Evolutionary conservation across 2,113 vertebrate genomes (phyloP).

Genomic region (Sinocyclocheilus anshuiensis): DNA sequence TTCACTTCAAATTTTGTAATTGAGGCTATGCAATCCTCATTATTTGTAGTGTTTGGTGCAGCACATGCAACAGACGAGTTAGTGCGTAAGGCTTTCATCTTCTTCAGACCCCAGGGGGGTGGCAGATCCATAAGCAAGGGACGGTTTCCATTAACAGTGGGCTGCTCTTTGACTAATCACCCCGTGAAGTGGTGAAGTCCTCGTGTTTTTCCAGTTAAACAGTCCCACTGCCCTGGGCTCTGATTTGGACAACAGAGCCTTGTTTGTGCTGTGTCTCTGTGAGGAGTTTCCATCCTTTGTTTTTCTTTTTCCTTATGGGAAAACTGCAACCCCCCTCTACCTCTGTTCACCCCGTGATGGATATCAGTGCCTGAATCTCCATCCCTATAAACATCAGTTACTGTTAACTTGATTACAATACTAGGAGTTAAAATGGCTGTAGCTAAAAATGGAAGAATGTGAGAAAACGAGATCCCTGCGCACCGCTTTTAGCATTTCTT

Average conservation of each 20-base stretch:
- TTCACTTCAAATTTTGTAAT: background rate
- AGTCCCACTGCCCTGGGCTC: constrained; percentile 54
- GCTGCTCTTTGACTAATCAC: constrained; percentile 40
- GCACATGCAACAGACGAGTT: background rate
- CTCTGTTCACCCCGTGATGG: constrained; percentile 24
- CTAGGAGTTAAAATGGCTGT: too few relatives aligned
- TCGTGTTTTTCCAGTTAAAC: constrained; percentile 61
- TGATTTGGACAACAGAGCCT: constrained; percentile 56
- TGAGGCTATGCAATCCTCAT: background rate
- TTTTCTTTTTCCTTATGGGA: constrained; percentile 38
- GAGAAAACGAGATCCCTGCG: background rate
- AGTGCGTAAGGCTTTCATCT: background rate
- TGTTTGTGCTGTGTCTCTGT: constrained; percentile 62
- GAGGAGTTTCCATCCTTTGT: constrained; percentile 53
- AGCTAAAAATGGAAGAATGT: background rate
- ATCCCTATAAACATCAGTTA: background rate
- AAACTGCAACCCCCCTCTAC: constrained; percentile 25
- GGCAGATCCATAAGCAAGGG: constrained; percentile 21
- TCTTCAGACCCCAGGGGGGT: background rate
- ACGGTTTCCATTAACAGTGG: constrained; percentile 39
- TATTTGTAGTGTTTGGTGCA: background rate
- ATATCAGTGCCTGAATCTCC: background rate
- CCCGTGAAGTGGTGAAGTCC: constrained; percentile 62
- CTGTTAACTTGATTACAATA: background rate
- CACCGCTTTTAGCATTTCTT: background rate